Conservation (phyloP, 2,888 invertebrate genomes). For the Leucoma salicis region DNA sequence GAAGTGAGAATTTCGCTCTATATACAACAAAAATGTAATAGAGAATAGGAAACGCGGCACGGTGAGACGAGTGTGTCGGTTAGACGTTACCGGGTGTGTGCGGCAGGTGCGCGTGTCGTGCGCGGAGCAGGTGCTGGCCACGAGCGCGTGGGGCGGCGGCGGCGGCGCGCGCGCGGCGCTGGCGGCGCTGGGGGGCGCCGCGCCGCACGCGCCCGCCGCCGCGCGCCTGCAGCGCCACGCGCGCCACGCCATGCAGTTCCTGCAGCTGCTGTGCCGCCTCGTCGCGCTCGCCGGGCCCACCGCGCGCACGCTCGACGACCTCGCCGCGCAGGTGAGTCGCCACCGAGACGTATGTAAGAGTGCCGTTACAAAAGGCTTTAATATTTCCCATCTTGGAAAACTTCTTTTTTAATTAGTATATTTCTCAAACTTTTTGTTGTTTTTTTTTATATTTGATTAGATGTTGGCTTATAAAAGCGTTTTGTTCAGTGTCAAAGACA, state of each 20-base stretch:
- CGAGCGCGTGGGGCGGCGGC: constrained; percentile 90
- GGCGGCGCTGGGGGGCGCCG: constrained; percentile 56
- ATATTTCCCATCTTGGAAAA: too few species aligned
- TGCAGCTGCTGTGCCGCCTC: constrained; percentile 86
- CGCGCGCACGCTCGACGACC: constrained; percentile 85
- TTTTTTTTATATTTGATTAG: too few species aligned
- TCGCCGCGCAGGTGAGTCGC: constrained; percentile 54
- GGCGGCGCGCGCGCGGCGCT: constrained; percentile 66
- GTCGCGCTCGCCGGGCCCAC: constrained; percentile 86
- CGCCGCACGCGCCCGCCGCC: constrained; percentile 82
- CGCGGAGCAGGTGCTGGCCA: constrained; percentile 91
- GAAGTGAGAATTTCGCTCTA: too few species aligned
- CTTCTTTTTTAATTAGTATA: too few species aligned
- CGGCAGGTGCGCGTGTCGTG: constrained; percentile 88
- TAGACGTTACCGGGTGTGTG: not conserved
- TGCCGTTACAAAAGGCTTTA: not conserved
- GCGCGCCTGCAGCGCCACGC: constrained; percentile 80
- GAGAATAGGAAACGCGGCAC: too few species aligned
- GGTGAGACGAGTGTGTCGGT: too few species aligned
- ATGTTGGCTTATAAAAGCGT: too few species aligned
- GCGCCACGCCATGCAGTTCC: constrained; percentile 89
- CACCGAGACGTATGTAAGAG: not conserved
- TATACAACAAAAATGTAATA: too few species aligned
- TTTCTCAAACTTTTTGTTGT: too few species aligned
- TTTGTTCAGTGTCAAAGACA: too few species aligned